These are phyloP conservation scores for Mesochorus sp. DNA, from an alignment of 2,888 invertebrate genomes.

Conservation along the genomic window DNA sequence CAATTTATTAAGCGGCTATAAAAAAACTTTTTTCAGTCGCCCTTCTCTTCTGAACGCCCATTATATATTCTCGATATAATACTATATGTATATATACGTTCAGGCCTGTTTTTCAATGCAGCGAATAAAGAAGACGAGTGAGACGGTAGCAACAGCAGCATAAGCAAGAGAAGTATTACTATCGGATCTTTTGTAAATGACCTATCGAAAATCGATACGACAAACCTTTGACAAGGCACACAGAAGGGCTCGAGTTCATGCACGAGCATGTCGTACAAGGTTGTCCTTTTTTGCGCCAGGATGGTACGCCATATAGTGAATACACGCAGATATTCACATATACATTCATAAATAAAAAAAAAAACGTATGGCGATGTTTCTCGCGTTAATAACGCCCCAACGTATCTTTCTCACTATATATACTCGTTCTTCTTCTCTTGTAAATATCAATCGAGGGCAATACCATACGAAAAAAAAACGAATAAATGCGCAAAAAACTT, in stretches of 20 bases:
- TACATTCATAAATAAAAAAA: conserved; percentile 15
- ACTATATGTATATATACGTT: too few relatives aligned
- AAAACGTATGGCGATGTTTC: not conserved
- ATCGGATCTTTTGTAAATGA: conserved; percentile 40
- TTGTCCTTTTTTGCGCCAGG: conserved; percentile 20
- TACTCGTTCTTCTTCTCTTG: not conserved
- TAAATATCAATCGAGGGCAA: not conserved
- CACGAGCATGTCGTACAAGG: not conserved
- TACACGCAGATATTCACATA: not conserved
- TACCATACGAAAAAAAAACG: not conserved
- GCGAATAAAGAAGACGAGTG: not conserved
- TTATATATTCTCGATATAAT: too few relatives aligned
- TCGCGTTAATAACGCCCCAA: conserved; percentile 39
- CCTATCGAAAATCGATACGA: conserved; percentile 58
- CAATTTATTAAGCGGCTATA: too few relatives aligned
- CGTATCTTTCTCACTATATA: not conserved
- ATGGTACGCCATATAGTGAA: not conserved
- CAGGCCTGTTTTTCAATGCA: conserved; percentile 1
- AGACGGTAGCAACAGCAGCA: not conserved
- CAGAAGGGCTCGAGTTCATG: conserved; percentile 36
- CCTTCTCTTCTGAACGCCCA: too few relatives aligned
- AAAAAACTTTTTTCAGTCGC: too few relatives aligned
- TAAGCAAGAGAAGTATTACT: not conserved
- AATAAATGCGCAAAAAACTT: not conserved
- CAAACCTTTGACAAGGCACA: conserved; percentile 29